Base-by-base conservation (phyloP, 1,140 invertebrate genomes). In the Camponotus pennsylvanicus region DNA sequence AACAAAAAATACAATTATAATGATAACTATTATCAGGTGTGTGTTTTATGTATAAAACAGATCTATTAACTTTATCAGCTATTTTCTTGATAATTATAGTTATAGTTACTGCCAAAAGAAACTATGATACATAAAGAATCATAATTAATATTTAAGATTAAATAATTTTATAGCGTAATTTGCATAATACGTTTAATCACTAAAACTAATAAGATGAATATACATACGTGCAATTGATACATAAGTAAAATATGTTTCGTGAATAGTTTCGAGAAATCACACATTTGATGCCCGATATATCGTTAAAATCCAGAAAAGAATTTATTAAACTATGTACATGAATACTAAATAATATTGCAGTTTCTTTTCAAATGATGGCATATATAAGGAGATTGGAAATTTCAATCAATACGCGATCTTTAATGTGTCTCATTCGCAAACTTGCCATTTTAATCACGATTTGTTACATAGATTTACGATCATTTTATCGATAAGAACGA, bases 361-460 rank as follows among this genome's bases (percentile, higher is more conserved):
- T 21, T 67, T 67, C 27, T 27, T 11, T 67, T 15, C n/a, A 66
- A 66, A 49, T 3, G 6, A 76, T 9, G 11, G 13, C 61, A 27
- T 40, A 61, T 59, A 61, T 45, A 45, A 8, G 7, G 34, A 18
- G 8, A 9, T 9, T 18, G 18, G 3, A 42, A 77, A 86, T 88
- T 82, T 84, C 73, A 42, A n/a, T 61, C 9, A 64, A 21, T 21
- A 21, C 11, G 42, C 11, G n/a, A 45, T 40, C 67, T 84, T 69
- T 69, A 80, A 57, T 45, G 15, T 40, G 15, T 69, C 49, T 61
- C 52, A 37, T 71, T 67, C 8, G 32, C 52, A 45, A 13, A 21
- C n/a, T 7, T 6, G 18, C 15, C 64, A 49, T 82, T 27, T 86
- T 66, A 85, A 64, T 85, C 83, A 73, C 45, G n/a, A 40, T 69